Conservation (phyloP, 2,888 invertebrate genomes). For the Trachelus tabidus region DNA sequence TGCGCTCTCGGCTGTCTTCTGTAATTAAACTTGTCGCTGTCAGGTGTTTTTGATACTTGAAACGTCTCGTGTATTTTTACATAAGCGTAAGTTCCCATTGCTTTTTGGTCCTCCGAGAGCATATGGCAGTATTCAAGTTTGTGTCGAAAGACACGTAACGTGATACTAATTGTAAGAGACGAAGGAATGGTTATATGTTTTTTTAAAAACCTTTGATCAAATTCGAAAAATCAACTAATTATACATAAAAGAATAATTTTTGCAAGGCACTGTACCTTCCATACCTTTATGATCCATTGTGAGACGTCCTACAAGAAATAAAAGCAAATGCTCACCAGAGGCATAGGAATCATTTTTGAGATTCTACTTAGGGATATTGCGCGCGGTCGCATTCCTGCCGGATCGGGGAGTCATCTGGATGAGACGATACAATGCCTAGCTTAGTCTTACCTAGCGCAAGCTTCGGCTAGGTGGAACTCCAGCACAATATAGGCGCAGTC, state of each 20-base stretch:
- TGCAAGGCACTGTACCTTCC: background rate
- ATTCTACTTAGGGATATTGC: constrained; percentile 34
- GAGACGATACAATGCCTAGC: constrained; percentile 47
- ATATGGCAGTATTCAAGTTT: background rate
- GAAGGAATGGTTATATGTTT: background rate
- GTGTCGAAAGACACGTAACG: background rate
- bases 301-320: background rate
- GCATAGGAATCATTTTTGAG: constrained; percentile 24
- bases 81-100: background rate
- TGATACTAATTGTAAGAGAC: background rate
- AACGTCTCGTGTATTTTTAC: background rate
- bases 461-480: constrained; percentile 21
- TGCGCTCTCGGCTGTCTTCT: constrained; percentile 2
- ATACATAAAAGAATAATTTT: background rate
- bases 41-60: constrained; percentile 20
- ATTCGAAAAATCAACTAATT: background rate
- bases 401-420: constrained; percentile 48
- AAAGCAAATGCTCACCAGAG: constrained; percentile 9
- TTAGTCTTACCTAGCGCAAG: constrained; percentile 15
- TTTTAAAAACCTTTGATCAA: background rate
- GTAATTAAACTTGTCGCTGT: constrained; percentile 12
- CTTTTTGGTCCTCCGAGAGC: background rate
- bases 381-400: constrained; percentile 42
- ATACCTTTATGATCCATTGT: constrained; percentile 10
- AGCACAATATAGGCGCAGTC: constrained; percentile 49